Conservation (phyloP, 2,888 invertebrate genomes). For the Yponomeuta malinellus region DNA sequence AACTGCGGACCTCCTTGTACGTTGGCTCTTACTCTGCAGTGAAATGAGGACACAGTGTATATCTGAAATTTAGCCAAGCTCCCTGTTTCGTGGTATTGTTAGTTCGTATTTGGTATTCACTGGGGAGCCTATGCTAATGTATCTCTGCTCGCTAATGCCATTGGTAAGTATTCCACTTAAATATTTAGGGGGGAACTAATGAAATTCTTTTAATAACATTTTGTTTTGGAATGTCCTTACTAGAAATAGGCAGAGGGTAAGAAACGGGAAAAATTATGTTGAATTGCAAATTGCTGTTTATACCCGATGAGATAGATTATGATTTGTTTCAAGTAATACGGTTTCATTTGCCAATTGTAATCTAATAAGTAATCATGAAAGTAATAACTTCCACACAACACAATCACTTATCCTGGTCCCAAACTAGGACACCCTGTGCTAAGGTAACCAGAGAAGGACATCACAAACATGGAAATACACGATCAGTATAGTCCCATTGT, state of each 20-base stretch:
- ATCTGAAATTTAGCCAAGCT: background rate
- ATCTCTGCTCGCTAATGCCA: constrained; percentile 43
- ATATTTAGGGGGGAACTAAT: constrained; percentile 30
- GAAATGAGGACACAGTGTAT: background rate
- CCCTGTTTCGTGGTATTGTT: constrained; percentile 10
- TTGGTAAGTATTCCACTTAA: constrained; percentile 25
- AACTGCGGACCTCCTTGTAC: background rate
- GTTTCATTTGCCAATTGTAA: background rate
- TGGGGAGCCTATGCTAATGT: constrained; percentile 35
- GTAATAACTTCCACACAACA: too few relatives aligned
- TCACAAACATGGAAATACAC: too few relatives aligned
- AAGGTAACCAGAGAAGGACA: too few relatives aligned
- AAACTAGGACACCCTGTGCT: too few relatives aligned
- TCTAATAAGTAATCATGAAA: too few relatives aligned
- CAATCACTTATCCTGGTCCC: too few relatives aligned
- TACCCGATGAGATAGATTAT: background rate
- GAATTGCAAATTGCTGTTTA: constrained; percentile 1
- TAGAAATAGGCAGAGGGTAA: constrained; percentile 18
- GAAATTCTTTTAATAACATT: constrained; percentile 20
- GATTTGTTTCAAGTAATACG: background rate
- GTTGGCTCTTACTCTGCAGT: background rate
- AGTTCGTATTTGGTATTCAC: constrained; percentile 23
- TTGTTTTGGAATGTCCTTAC: constrained; percentile 19
- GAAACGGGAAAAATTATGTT: background rate
- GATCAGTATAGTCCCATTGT: too few relatives aligned